Percentiles rank a stretch among this genome's conserved stretches.
Conservation (phyloP, 2,888 invertebrate genomes). For the Drosophila peninsularis region DNA sequence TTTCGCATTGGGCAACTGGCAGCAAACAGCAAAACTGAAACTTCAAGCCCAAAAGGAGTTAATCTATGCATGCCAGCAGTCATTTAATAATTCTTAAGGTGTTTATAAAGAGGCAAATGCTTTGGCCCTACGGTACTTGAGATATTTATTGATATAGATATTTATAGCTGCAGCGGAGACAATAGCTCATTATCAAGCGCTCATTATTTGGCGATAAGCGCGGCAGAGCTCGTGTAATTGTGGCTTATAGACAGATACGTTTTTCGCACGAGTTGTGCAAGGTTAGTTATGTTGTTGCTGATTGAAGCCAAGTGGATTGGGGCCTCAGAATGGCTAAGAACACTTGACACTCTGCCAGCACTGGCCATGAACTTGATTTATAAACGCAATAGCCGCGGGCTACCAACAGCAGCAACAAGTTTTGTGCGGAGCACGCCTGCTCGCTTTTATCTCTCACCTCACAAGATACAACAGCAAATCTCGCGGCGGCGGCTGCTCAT, state of each 20-base stretch:
- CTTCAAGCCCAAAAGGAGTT: background rate
- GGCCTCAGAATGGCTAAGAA: conserved; percentile 60
- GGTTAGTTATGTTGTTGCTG: conserved; percentile 61
- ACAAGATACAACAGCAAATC: conserved; percentile 88
- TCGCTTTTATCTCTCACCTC: conserved; percentile 85
- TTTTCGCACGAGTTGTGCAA: conserved; percentile 59
- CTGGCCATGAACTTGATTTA: conserved; percentile 74
- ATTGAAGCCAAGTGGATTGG: conserved; percentile 40
- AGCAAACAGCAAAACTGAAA: background rate
- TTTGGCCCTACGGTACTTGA: background rate
- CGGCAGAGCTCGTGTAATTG: conserved; percentile 25
- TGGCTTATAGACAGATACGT: background rate
- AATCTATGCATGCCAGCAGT: background rate
- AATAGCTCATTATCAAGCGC: conserved; percentile 7
- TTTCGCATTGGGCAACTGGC: no score
- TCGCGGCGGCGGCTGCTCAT: conserved; percentile 86
- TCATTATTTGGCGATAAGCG: conserved; percentile 12
- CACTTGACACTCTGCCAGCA: conserved; percentile 68
- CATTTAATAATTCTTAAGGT: background rate
- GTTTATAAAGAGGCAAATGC: background rate
- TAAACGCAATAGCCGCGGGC: conserved; percentile 58
- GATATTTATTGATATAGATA: background rate
- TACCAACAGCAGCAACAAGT: conserved; percentile 50
- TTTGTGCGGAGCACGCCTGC: conserved; percentile 33
- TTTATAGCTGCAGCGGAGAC: background rate